Conservation (phyloP, 2,113 vertebrate species). For the Andinoacara biseriatus region DNA sequence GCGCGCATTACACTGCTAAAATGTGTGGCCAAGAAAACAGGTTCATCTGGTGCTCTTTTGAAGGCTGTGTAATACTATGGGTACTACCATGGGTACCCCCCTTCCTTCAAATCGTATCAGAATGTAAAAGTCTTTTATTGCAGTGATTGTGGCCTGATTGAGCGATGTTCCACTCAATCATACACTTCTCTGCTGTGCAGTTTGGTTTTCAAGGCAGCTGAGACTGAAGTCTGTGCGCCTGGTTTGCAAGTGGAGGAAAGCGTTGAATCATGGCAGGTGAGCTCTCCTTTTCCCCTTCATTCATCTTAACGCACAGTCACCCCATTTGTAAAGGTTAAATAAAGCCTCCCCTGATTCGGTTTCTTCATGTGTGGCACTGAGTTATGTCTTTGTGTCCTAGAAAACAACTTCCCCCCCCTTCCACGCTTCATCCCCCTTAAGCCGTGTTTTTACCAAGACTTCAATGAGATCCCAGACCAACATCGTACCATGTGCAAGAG, state of each 20-base stretch:
- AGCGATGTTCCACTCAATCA: slow-evolving; percentile 17
- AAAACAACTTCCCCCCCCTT: slow-evolving; percentile 98
- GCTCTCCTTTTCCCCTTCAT: background rate
- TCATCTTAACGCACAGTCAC: background rate
- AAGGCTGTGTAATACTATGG: background rate
- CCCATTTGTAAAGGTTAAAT: background rate
- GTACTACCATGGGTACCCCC: background rate
- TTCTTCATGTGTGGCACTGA: slow-evolving; percentile 15
- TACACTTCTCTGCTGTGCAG: slow-evolving; percentile 37
- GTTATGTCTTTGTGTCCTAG: slow-evolving; percentile 71
- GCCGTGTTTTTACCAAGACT: slow-evolving; percentile 99
- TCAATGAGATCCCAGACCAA: slow-evolving; percentile 93
- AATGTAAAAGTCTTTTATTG: background rate
- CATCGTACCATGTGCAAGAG: slow-evolving; percentile 91
- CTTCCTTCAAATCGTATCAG: background rate
- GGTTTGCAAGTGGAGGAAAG: slow-evolving; percentile 41
- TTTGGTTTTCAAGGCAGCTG: slow-evolving; percentile 35
- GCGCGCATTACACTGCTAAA: background rate
- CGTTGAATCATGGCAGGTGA: slow-evolving; percentile 79
- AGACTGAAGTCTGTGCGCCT: slow-evolving; percentile 35
- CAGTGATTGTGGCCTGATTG: slow-evolving; percentile 29
- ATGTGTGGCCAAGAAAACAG: background rate
- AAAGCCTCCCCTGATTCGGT: slow-evolving; percentile 14
- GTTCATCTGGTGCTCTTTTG: background rate
- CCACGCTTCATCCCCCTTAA: slow-evolving; percentile 95